Percentiles rank a stretch among this genome's conserved stretches.
Evolutionary conservation across 2,113 vertebrate species (phyloP).

Genomic region (Pangasianodon gigas): DNA sequence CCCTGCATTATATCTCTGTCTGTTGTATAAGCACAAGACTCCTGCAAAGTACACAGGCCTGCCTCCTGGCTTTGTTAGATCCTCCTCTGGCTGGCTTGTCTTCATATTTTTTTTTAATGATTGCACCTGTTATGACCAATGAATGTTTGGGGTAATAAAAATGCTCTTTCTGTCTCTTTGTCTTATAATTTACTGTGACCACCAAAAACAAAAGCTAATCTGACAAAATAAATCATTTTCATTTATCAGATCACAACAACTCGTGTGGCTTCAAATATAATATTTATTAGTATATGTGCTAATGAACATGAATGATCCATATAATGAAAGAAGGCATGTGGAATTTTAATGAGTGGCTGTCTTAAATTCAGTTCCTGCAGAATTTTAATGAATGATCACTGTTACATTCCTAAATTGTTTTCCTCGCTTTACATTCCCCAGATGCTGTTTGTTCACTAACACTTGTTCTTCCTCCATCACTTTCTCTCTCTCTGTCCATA

Average conservation of each 20-base stretch:
- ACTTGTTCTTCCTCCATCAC: conserved; percentile 24
- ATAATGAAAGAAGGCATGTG: neutral
- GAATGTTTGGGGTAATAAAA: neutral
- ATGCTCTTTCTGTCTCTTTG: neutral
- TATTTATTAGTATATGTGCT: neutral
- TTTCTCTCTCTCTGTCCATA: conserved; percentile 14
- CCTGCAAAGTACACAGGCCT: neutral
- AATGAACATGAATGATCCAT: neutral
- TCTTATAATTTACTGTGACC: neutral
- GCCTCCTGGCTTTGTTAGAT: neutral
- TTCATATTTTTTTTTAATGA: neutral
- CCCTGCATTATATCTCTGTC: conserved; percentile 27
- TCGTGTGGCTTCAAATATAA: neutral
- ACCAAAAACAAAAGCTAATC: neutral
- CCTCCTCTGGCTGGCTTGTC: neutral
- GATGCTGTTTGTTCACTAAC: neutral
- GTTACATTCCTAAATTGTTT: neutral
- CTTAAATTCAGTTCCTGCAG: neutral
- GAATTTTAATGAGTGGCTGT: neutral
- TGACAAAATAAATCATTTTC: neutral
- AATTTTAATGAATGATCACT: conserved; percentile 1
- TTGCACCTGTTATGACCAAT: neutral
- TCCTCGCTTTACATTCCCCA: neutral
- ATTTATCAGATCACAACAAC: neutral
- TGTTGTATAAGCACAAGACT: conserved; percentile 24